These are phyloP conservation scores for Galbula dea DNA, from an alignment of 2,113 vertebrate species.

Conservation along the genomic window DNA sequence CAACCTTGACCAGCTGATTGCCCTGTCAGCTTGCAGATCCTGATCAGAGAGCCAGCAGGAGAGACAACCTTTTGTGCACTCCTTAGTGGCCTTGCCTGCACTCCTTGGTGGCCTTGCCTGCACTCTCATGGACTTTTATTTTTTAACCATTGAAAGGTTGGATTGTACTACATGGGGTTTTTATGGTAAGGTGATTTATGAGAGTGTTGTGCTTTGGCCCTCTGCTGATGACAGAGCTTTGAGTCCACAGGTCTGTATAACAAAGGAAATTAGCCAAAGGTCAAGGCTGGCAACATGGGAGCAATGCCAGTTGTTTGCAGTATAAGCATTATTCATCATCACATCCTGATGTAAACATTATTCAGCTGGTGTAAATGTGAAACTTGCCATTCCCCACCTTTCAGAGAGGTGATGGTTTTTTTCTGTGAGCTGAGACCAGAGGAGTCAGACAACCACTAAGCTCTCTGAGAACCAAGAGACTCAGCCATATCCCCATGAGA, in stretches of 20 bases:
- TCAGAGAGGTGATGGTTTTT: not conserved
- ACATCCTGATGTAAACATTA: not conserved
- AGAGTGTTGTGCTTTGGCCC: not conserved
- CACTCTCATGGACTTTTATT: not conserved
- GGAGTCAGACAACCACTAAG: not conserved
- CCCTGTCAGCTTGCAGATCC: not conserved
- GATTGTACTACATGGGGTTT: not conserved
- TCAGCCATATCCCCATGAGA: not conserved
- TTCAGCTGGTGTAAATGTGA: not conserved
- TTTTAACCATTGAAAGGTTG: not conserved
- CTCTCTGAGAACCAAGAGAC: not conserved
- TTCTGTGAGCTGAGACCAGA: not conserved
- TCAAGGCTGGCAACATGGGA: not conserved
- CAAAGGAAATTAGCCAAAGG: not conserved
- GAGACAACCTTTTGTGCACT: not conserved
- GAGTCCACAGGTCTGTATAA: not conserved
- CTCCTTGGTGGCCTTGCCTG: not conserved
- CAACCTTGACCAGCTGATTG: not conserved
- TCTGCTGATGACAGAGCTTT: not conserved
- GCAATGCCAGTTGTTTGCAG: not conserved
- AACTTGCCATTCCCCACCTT: not conserved
- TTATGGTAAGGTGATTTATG: not conserved
- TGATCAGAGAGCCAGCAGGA: not conserved
- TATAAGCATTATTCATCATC: not conserved
- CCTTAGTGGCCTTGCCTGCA: not conserved